phyloP scores from a whole-genome alignment of 2,797 vertebrate species.

The Alauda arvensis region DNA sequence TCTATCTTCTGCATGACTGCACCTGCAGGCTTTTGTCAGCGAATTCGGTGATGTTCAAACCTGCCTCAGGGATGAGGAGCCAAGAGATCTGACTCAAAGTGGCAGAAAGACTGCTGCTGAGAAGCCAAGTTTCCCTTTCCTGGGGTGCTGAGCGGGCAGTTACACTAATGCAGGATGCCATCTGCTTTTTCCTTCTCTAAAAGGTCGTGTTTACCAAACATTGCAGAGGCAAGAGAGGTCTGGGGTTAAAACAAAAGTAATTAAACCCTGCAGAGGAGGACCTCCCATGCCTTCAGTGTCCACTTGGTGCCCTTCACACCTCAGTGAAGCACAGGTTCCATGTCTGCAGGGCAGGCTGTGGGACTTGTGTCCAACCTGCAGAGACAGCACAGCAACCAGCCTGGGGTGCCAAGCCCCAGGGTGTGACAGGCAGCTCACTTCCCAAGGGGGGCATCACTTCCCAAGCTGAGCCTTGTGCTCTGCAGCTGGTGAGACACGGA shows the following conservation, averaged over 20 bases:
- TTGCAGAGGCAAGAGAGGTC: constrained; percentile 29
- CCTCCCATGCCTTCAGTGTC: background rate
- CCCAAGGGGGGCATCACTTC: background rate
- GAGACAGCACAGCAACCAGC: background rate
- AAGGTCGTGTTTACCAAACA: constrained; percentile 63
- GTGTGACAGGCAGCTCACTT: background rate
- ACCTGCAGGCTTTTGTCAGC: constrained; percentile 43
- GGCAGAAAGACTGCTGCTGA: constrained; percentile 63
- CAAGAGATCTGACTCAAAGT: constrained; percentile 61
- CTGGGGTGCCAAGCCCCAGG: background rate
- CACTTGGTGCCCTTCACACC: background rate
- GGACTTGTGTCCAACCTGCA: background rate
- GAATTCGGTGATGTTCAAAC: constrained; percentile 41
- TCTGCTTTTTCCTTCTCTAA: constrained; percentile 44
- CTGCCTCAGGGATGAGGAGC: constrained; percentile 37
- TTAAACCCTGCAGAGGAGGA: constrained; percentile 33
- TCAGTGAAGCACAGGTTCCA: background rate
- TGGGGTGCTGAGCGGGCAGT: constrained; percentile 25
- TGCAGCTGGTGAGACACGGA: background rate
- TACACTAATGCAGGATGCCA: constrained; percentile 55
- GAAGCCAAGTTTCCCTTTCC: constrained; percentile 63
- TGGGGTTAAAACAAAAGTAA: constrained; percentile 49
- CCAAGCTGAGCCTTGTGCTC: background rate
- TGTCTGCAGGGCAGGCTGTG: background rate
- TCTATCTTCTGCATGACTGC: constrained; percentile 34